Evolutionary conservation across 1,140 invertebrate genomes (phyloP).

Genomic region (Philopotamus ludificatus): DNA sequence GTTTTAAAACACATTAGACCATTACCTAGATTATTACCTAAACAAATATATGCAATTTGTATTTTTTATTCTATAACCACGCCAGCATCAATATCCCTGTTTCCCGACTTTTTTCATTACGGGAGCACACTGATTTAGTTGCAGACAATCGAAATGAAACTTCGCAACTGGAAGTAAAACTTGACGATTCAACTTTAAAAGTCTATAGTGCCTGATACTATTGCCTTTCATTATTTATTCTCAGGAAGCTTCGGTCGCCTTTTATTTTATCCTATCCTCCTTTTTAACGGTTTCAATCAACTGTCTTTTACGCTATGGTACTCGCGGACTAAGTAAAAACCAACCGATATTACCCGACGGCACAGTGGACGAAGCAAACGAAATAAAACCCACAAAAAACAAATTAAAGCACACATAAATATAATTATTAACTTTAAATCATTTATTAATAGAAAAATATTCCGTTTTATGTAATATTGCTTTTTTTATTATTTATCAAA

Average conservation of each 20-base stretch:
- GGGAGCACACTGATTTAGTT: background rate
- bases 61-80: too few species aligned
- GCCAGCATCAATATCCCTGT: too few species aligned
- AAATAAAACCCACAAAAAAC: too few species aligned
- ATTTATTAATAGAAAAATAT: background rate
- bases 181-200: conserved; percentile 19
- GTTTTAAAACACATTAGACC: too few species aligned
- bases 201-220: conserved; percentile 16
- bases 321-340: background rate
- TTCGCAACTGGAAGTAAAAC: conserved; percentile 12
- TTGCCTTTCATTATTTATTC: conserved; percentile 20
- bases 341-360: background rate
- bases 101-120: background rate
- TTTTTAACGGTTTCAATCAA: conserved; percentile 13
- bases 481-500: too few species aligned
- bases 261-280: conserved; percentile 1
- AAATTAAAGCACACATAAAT: too few species aligned
- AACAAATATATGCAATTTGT: too few species aligned
- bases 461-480: too few species aligned
- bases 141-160: conserved; percentile 5
- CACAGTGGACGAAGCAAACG: background rate
- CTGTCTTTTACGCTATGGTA: background rate
- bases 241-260: background rate
- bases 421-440: too few species aligned
- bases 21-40: too few species aligned